These are phyloP conservation scores for Xiphophorus hellerii DNA, from an alignment of 2,113 vertebrate genomes.

Conservation along the genomic window DNA sequence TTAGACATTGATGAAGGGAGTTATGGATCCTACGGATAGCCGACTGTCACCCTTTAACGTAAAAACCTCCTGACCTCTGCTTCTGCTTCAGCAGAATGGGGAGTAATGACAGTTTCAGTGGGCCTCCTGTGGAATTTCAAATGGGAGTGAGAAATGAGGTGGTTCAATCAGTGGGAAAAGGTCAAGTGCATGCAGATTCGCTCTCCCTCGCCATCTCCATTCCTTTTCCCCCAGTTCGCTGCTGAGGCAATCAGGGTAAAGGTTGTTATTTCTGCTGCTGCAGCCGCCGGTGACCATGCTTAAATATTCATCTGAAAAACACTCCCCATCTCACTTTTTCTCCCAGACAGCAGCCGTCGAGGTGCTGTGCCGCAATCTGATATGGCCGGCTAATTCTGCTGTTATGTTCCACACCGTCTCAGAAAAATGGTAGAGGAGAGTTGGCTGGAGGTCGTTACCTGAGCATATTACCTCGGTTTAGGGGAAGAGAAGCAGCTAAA, in stretches of 20 bases:
- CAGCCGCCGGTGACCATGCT: conserved; percentile 60
- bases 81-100: conserved; percentile 52
- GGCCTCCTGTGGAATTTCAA: conserved; percentile 72
- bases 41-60: conserved; percentile 69
- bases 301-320: conserved; percentile 73
- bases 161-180: conserved; percentile 79
- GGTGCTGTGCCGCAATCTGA: conserved; percentile 54
- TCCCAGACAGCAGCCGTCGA: conserved; percentile 24
- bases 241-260: conserved; percentile 71
- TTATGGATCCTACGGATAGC: conserved; percentile 37
- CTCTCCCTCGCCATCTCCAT: conserved; percentile 39
- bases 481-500: conserved; percentile 48
- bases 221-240: conserved; percentile 48
- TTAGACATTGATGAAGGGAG: conserved; percentile 33
- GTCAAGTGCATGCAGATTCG: conserved; percentile 79
- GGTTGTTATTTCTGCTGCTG: conserved; percentile 70
- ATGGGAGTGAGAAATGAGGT: conserved; percentile 68
- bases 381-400: conserved; percentile 56
- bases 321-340: not conserved
- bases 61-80: conserved; percentile 66
- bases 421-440: conserved; percentile 48
- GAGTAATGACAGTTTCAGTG: conserved; percentile 71
- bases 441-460: conserved; percentile 64
- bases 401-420: conserved; percentile 46
- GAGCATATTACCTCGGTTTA: conserved; percentile 57